Conservation (phyloP, 2,797 vertebrate genomes). For the Pangasius sanitwongsei region DNA sequence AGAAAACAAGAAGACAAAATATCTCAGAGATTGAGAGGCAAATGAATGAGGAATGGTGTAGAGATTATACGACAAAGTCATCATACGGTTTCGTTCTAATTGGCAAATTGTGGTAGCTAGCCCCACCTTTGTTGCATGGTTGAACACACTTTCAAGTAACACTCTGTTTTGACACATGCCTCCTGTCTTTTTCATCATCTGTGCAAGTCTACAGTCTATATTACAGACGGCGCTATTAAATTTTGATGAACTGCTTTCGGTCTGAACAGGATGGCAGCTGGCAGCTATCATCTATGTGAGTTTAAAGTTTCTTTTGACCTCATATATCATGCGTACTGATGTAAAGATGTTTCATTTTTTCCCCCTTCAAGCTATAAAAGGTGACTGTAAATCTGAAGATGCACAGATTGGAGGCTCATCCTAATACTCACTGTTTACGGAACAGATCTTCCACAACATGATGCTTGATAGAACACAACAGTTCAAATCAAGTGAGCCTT, state of each 20-base stretch:
- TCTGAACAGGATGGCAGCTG: constrained; percentile 39
- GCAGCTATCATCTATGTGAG: constrained; percentile 36
- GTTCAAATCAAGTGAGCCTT: constrained; percentile 39
- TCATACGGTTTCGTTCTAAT: neutral
- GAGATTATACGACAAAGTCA: neutral
- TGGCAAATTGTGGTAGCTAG: constrained; percentile 42
- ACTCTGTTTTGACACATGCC: constrained; percentile 46
- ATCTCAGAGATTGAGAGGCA: constrained; percentile 7
- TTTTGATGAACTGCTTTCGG: constrained; percentile 42
- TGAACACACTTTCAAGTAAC: constrained; percentile 22
- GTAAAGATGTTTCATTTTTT: constrained; percentile 15
- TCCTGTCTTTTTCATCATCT: constrained; percentile 40
- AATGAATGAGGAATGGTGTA: constrained; percentile 6
- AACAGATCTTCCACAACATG: constrained; percentile 36
- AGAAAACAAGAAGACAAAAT: constrained; percentile 29
- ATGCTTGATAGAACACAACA: constrained; percentile 45
- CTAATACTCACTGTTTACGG: constrained; percentile 43
- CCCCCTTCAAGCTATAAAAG: constrained; percentile 8
- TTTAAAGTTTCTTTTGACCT: constrained; percentile 46
- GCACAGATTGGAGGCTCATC: constrained; percentile 30
- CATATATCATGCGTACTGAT: constrained; percentile 37
- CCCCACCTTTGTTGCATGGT: constrained; percentile 27
- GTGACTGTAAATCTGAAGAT: constrained; percentile 38
- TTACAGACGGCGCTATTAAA: constrained; percentile 40
- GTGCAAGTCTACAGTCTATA: constrained; percentile 28